Evolutionary conservation across 53 echinoderm and acorn worm genomes (phyloP).

Genomic region (Paelopatides confundens): DNA sequence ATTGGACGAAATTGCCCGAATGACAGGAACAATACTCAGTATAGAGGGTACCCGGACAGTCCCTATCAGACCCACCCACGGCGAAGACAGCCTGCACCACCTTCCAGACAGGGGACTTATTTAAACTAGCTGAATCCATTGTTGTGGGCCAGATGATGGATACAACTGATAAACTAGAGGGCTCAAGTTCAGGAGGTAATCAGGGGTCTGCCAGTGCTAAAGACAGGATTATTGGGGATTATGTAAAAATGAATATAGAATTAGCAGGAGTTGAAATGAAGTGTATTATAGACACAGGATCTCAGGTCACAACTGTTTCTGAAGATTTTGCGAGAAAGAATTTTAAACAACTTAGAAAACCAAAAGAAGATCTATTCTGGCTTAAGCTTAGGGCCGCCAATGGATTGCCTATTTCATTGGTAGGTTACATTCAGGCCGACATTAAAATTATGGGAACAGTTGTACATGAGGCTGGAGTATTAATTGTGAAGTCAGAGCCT

Average conservation of each 20-base stretch:
- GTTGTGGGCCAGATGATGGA: conserved; percentile 25
- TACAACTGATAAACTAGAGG: not conserved
- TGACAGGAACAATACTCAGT: no score
- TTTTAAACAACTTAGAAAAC: not conserved
- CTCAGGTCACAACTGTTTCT: conserved; percentile 26
- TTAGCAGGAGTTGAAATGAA: conserved; percentile 2
- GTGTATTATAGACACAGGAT: conserved; percentile 18
- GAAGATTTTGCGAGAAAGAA: not conserved
- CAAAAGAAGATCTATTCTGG: not conserved
- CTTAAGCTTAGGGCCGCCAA: conserved; percentile 7
- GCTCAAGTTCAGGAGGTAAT: no score
- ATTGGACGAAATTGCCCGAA: no score
- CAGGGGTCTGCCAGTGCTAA: no score
- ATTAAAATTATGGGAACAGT: not conserved
- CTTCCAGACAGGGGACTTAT: no score
- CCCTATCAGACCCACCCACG: no score
- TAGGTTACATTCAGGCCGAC: not conserved
- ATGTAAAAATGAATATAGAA: not conserved
- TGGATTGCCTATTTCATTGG: not conserved
- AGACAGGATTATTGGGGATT: not conserved
- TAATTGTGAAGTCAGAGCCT: not conserved
- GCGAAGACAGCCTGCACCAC: no score
- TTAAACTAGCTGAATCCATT: conserved; percentile 35
- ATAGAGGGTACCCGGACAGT: no score
- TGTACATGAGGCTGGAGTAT: not conserved